Base-by-base conservation (phyloP, 2,113 vertebrate genomes). In the Ceyx margarethae region DNA sequence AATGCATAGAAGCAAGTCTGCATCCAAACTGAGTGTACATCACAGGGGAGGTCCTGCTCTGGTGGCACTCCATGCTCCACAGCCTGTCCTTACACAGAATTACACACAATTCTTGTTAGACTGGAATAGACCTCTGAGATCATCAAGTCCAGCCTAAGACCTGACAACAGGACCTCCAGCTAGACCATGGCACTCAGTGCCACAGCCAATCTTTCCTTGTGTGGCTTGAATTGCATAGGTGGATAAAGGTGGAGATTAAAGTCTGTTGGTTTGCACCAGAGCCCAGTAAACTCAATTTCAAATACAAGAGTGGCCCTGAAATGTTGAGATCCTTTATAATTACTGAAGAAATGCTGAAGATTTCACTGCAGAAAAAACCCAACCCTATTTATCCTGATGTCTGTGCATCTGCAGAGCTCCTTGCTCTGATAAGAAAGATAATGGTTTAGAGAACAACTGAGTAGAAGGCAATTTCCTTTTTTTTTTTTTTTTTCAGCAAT, bases 401-500 rank as follows among this genome's bases (percentile, higher is more conserved):
- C 57, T 77, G 31, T 81, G 75, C 83, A 85, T 93, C 88, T 95
- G 83, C 87, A 94, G 91, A 66, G 66, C 31, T 77, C 45, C 66
- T 89, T 93, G 40, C 56, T 73, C 81, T 67, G 60, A 93, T 90
- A 73, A 91, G 85, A 81, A 80, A 91, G 54, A 74, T 79, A 91
- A 94, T 89, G 67, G 42, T 79, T 93, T 83, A 89, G 40, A 78
- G 81, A 94, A 91, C 53, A 76, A 88, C 35, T 19, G 53, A 74
- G 11, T 68, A 60, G 56, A 74, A 91, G 29, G 62, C 87, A 89
- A 89, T 95, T 92, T 90, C 81, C 77, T 26, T 62, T 37, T 17
- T 29, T 53, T 87, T 66, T 64, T 88, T 53, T 87, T 66, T 68
- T 88, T 92, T 75, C 35, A 64, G 74, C 66, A 82, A 57, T 79